These are phyloP conservation scores for Spisula solida DNA, from an alignment of 2,888 invertebrate species.

Conservation along the genomic window DNA sequence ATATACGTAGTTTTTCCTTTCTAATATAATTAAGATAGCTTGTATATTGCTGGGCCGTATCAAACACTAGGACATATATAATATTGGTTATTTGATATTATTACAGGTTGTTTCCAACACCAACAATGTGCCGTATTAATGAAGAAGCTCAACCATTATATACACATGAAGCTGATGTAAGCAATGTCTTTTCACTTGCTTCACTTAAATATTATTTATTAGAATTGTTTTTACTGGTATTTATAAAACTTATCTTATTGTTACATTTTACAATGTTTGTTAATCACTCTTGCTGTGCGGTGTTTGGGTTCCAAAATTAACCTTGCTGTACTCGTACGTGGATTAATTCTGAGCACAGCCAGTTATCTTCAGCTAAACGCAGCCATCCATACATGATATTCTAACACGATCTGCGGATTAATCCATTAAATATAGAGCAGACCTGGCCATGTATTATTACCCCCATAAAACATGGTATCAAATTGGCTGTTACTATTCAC, in stretches of 20 bases:
- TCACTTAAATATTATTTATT: too few relatives aligned
- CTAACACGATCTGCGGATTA: too few relatives aligned
- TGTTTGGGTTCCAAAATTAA: not conserved
- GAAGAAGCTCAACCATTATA: slow-evolving; percentile 42
- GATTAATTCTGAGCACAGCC: too few relatives aligned
- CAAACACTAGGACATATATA: too few relatives aligned
- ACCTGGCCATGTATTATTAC: too few relatives aligned
- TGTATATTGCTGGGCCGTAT: too few relatives aligned
- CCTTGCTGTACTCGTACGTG: too few relatives aligned
- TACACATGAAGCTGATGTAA: slow-evolving; percentile 55
- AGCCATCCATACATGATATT: too few relatives aligned
- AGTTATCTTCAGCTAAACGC: too few relatives aligned
- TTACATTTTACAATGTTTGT: not conserved
- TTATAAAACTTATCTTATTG: not conserved
- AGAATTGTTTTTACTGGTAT: not conserved
- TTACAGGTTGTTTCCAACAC: slow-evolving; percentile 61
- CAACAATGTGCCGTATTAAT: slow-evolving; percentile 35
- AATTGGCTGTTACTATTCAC: too few relatives aligned
- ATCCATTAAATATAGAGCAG: too few relatives aligned
- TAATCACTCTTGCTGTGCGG: not conserved
- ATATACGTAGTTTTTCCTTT: not conserved
- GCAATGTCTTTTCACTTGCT: not conserved
- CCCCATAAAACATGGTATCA: too few relatives aligned
- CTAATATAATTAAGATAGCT: not conserved
- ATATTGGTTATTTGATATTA: not conserved